Percentiles rank a stretch among this genome's conserved stretches.
phyloP scores from a whole-genome alignment of 1,140 invertebrate species.

The Halyomorpha halys region DNA sequence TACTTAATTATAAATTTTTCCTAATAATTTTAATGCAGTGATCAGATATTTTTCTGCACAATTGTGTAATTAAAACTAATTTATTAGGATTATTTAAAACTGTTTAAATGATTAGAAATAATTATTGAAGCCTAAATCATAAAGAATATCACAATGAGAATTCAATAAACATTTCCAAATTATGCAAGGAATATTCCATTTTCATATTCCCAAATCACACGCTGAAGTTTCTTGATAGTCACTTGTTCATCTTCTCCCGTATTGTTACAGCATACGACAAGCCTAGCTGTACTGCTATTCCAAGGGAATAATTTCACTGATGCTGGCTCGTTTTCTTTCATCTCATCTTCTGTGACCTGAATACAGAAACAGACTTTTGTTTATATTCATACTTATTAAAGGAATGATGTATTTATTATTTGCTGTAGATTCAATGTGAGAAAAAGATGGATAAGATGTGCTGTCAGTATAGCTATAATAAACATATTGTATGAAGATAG shows the following conservation, averaged over 20 bases:
- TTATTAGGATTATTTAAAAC: too few species aligned
- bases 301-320: constrained; percentile 47
- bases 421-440: too few species aligned
- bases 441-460: too few species aligned
- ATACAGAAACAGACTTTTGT: constrained; percentile 10
- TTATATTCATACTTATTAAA: background rate
- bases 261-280: constrained; percentile 60
- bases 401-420: too few species aligned
- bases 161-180: background rate
- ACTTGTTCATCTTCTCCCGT: constrained; percentile 48
- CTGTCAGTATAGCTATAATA: too few species aligned
- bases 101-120: too few species aligned
- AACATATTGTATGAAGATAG: too few species aligned
- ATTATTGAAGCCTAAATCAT: too few species aligned
- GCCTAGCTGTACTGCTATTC: constrained; percentile 42
- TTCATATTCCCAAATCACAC: constrained; percentile 44
- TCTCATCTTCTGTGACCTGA: constrained; percentile 44
- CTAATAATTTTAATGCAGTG: too few species aligned
- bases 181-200: constrained; percentile 17
- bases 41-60: too few species aligned
- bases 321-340: constrained; percentile 39
- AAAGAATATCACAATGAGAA: constrained; percentile 1
- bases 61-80: too few species aligned
- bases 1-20: too few species aligned
- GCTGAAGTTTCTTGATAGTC: constrained; percentile 49